These are phyloP conservation scores for Cecropterus lyciades DNA, from an alignment of 1,140 invertebrate species.

Conservation along the genomic window DNA sequence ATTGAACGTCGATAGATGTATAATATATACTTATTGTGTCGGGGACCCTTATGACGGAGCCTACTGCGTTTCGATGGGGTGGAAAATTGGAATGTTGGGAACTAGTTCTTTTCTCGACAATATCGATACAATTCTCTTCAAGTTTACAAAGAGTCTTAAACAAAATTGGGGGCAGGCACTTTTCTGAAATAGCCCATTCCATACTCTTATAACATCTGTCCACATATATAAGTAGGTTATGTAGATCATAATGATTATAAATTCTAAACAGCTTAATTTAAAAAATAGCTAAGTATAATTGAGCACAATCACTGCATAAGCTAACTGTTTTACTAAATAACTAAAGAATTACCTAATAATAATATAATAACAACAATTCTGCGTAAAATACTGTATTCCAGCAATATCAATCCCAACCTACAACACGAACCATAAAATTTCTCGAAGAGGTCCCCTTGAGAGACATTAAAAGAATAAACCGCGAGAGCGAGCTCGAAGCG, in stretches of 20 bases:
- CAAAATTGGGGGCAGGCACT: conserved; percentile 21
- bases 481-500: not conserved
- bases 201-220: not conserved
- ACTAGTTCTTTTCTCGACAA: conserved; percentile 27
- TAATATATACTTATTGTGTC: conserved; percentile 11
- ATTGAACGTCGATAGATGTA: conserved; percentile 15
- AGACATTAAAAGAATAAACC: conserved; percentile 22
- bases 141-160: conserved; percentile 9
- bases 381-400: not conserved
- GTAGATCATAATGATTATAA: too few species aligned
- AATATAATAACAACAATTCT: not conserved
- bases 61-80: conserved; percentile 23
- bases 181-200: conserved; percentile 7
- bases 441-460: not conserved
- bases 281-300: too few species aligned
- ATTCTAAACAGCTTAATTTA: too few species aligned
- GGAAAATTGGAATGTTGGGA: conserved; percentile 38
- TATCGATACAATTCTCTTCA: conserved; percentile 22
- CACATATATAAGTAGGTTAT: not conserved
- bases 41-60: conserved; percentile 21
- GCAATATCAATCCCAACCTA: conserved; percentile 4
- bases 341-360: not conserved
- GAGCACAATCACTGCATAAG: too few species aligned
- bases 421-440: conserved; percentile 2
- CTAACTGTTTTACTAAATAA: not conserved